Evolutionary conservation across 2,113 vertebrate species (phyloP).

Genomic region (Chionodraco myersi): DNA sequence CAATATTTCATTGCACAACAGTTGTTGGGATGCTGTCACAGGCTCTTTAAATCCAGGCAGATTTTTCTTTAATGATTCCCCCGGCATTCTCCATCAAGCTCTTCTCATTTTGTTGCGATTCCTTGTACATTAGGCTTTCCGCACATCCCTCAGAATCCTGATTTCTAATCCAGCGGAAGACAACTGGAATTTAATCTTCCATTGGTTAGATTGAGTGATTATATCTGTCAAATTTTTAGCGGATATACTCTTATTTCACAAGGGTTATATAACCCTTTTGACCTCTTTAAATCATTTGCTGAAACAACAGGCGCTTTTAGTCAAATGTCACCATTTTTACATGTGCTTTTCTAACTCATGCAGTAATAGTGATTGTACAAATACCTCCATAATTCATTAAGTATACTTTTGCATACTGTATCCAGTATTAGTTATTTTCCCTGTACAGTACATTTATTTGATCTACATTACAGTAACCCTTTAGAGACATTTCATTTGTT

Average conservation of each 20-base stretch:
- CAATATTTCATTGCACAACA: no score
- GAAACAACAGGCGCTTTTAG: conserved; percentile 4
- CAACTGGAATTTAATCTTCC: conserved; percentile 45
- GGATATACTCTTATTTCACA: conserved; percentile 9
- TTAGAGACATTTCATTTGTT: background rate
- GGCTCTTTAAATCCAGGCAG: conserved; percentile 48
- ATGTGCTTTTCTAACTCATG: background rate
- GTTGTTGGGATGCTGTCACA: no score
- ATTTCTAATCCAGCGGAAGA: conserved; percentile 34
- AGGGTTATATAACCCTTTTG: background rate
- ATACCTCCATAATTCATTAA: background rate
- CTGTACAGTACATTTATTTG: background rate
- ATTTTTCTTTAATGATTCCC: conserved; percentile 65
- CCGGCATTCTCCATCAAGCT: conserved; percentile 23
- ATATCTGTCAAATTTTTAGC: conserved; percentile 13
- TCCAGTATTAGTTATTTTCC: background rate
- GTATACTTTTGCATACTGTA: background rate
- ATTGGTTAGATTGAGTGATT: background rate
- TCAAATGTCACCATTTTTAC: background rate
- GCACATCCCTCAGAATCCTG: conserved; percentile 13
- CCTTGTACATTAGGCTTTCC: conserved; percentile 34
- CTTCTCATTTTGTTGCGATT: conserved; percentile 40
- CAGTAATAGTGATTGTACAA: background rate
- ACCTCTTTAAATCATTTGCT: conserved; percentile 14
- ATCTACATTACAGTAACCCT: background rate